phyloP scores from a whole-genome alignment of 2,888 invertebrate species.

The Neoaliturus tenellus region DNA sequence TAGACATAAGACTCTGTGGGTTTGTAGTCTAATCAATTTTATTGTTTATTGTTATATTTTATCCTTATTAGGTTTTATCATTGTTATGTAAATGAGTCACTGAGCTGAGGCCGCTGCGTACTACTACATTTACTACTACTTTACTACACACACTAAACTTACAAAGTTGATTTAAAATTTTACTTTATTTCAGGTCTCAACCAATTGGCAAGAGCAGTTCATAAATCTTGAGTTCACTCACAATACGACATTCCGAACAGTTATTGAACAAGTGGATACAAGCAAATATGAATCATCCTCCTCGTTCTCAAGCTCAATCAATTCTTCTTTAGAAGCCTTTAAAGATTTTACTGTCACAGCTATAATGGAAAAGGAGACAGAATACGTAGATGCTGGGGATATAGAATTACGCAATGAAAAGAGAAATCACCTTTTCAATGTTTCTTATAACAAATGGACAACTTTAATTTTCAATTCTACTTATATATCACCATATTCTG shows the following conservation, averaged over 20 bases:
- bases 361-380: neutral
- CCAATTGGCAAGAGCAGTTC: constrained; percentile 38
- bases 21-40: too few species aligned
- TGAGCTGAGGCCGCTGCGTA: too few species aligned
- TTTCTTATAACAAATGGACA: neutral
- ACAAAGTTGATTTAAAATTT: too few species aligned
- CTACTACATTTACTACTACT: too few species aligned
- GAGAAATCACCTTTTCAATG: neutral
- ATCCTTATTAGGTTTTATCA: too few species aligned
- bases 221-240: neutral
- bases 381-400: neutral
- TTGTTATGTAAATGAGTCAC: too few species aligned
- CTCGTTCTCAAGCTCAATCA: neutral
- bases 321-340: neutral
- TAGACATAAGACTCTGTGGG: too few species aligned
- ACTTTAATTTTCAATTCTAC: neutral
- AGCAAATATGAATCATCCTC: neutral
- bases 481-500: neutral
- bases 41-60: too few species aligned
- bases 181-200: constrained; percentile 11
- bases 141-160: too few species aligned
- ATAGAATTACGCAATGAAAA: neutral
- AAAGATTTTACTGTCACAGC: neutral
- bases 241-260: neutral
- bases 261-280: neutral